Evolutionary conservation across 30 jellyfish, hydroid and myxozoan species (phyloP).

Genomic region (Chrysaora quinquecirrha): DNA sequence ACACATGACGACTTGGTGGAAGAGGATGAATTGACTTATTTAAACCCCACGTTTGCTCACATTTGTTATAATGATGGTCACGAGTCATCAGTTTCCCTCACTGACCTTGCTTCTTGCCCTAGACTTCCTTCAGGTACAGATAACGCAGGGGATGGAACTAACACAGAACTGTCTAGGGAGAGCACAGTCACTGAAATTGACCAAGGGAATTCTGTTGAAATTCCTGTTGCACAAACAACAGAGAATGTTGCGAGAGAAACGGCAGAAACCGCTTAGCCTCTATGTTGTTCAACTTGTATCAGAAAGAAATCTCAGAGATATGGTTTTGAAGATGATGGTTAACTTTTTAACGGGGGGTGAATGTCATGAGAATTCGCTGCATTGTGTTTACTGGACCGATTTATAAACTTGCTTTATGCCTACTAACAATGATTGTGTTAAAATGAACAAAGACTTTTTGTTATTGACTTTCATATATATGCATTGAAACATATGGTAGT

Average conservation of each 20-base stretch:
- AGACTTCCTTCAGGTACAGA: background rate
- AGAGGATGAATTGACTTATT: slow-evolving; percentile 35
- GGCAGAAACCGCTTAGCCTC: background rate
- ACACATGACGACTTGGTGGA: slow-evolving; percentile 38
- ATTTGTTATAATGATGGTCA: slow-evolving; percentile 78
- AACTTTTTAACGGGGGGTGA: background rate
- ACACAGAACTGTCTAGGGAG: slow-evolving; percentile 1
- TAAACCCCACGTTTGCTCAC: slow-evolving; percentile 64
- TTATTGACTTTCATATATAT: background rate
- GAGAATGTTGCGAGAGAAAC: background rate
- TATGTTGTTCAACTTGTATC: background rate
- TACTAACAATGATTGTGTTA: background rate
- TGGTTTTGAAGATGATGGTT: no score
- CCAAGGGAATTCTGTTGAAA: background rate
- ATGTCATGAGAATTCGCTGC: background rate
- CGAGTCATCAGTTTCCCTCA: slow-evolving; percentile 71
- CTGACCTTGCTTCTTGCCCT: slow-evolving; percentile 69
- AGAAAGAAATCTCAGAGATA: no score
- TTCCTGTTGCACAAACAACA: no score
- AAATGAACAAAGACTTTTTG: background rate
- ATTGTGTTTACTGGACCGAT: no score
- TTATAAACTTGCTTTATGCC: background rate
- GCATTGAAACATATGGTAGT: background rate
- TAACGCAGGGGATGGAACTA: slow-evolving; percentile 1
- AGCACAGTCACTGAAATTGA: background rate